Evolutionary conservation across 2,113 vertebrate species (phyloP), one percentile per base, ranked within the genome.

Genomic region (Ciconia stormi): DNA sequence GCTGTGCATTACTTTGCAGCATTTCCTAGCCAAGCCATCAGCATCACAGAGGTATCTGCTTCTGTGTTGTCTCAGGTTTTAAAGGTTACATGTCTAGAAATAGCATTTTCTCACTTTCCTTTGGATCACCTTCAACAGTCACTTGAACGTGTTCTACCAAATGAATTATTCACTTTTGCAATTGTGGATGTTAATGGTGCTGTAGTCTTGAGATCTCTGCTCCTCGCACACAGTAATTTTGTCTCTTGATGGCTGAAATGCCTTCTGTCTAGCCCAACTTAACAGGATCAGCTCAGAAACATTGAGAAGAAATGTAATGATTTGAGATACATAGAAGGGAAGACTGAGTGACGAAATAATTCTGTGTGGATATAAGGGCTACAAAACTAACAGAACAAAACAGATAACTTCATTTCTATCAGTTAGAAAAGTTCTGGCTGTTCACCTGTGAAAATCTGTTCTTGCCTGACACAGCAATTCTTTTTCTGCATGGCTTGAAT

Each of bases 371-470:
- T 66, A 44, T 47, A n/a, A 52, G 32, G 12, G 44, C 46, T 89
- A 55, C 8, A 38, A 73, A 93, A 88, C 53, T 66, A 78, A 34
- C 19, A 34, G 72, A 92, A 90, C 5, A 81, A 89, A 94, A 30
- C 17, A 72, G 61, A 27, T 70, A 69, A 50, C 36, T 82, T 92
- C 1, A 76, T 85, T 94, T 80, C 32, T 87, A 42, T 38, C 46
- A 25, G 18, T 67, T 66, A 38, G 25, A 80, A 84, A 84, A 91
- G 56, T 87, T 91, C 52, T 87, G 10, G 40, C 49, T 82, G 13
- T 70, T 97, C 87, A 95, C 83, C 93, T 82, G 49, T 61, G 40
- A 72, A 91, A 91, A 92, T 32, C 34, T 76, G 5, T 38, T 95
- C 69, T 82, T 82, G 32, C 40, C 46, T 91, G 78, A 95, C 36